phyloP scores from a whole-genome alignment of 1,140 invertebrate genomes.

The Laodelphax striatellus region DNA sequence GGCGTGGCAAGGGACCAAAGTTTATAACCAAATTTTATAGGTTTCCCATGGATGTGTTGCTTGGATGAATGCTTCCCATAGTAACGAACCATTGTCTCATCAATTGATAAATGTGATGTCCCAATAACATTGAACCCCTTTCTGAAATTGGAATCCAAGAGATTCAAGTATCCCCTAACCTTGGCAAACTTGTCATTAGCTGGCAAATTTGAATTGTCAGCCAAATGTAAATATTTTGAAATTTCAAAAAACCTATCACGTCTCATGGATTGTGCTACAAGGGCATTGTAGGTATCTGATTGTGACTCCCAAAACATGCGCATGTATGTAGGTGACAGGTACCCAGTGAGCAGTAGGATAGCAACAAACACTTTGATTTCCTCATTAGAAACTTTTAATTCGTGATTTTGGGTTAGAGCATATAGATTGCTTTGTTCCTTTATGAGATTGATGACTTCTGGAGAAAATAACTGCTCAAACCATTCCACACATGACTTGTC shows the following conservation, averaged over 20 bases:
- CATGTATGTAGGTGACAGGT: too few species aligned
- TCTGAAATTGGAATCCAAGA: conserved; percentile 26
- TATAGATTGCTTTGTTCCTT: too few species aligned
- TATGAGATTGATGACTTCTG: too few species aligned
- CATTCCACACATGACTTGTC: too few species aligned
- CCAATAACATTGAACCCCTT: conserved; percentile 30
- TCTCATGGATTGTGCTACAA: conserved; percentile 17
- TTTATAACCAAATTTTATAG: conserved; percentile 36
- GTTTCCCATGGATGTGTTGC: conserved; percentile 36
- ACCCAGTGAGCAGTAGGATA: too few species aligned
- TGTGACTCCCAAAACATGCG: conserved; percentile 8
- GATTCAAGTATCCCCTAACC: conserved; percentile 20
- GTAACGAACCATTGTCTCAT: conserved; percentile 39
- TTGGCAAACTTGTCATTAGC: conserved; percentile 28
- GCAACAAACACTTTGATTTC: too few species aligned
- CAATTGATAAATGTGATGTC: conserved; percentile 30
- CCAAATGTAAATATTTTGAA: conserved; percentile 22
- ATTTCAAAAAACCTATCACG: conserved; percentile 22
- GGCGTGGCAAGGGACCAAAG: conserved; percentile 23
- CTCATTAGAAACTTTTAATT: too few species aligned
- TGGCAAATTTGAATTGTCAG: conserved; percentile 24
- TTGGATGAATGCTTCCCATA: conserved; percentile 36
- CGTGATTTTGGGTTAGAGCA: too few species aligned
- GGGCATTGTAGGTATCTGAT: conserved; percentile 17
- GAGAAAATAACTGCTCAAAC: too few species aligned